Evolutionary conservation across 2,113 vertebrate genomes (phyloP).

Genomic region (Procavia capensis): DNA sequence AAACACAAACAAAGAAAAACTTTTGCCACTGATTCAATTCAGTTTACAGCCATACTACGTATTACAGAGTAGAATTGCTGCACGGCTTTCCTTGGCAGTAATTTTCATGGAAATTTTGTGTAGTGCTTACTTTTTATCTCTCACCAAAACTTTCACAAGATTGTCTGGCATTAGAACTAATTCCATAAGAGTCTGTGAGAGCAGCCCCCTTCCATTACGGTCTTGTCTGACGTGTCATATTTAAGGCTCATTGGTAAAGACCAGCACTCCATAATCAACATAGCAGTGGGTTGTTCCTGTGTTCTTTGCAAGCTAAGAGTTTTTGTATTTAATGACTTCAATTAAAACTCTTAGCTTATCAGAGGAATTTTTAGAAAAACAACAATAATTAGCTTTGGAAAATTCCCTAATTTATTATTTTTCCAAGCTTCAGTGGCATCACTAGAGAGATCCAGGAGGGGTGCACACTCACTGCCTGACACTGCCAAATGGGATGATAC

Average conservation of each 20-base stretch:
- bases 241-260: not conserved
- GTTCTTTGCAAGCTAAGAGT: constrained; percentile 45
- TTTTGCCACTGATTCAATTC: too few species aligned
- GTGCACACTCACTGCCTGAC: too few species aligned
- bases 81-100: too few species aligned
- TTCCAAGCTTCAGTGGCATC: not conserved
- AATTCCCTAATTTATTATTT: constrained; percentile 46
- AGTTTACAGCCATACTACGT: too few species aligned
- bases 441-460: too few species aligned
- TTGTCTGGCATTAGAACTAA: not conserved
- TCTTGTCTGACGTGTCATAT: not conserved
- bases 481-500: too few species aligned
- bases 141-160: constrained; percentile 16
- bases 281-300: not conserved
- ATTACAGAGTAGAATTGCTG: too few species aligned
- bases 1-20: too few species aligned
- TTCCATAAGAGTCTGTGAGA: not conserved
- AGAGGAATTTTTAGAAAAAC: constrained; percentile 54
- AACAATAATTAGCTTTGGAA: constrained; percentile 61
- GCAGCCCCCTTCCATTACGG: not conserved
- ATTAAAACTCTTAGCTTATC: constrained; percentile 66
- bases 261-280: not conserved
- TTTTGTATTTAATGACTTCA: constrained; percentile 63
- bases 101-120: too few species aligned
- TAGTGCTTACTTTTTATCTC: not conserved